A percentile compares a stretch with the other conserved stretches of the same genome.
phyloP scores from a whole-genome alignment of 2,797 vertebrate species.

The Hippopotamyrus pictus region DNA sequence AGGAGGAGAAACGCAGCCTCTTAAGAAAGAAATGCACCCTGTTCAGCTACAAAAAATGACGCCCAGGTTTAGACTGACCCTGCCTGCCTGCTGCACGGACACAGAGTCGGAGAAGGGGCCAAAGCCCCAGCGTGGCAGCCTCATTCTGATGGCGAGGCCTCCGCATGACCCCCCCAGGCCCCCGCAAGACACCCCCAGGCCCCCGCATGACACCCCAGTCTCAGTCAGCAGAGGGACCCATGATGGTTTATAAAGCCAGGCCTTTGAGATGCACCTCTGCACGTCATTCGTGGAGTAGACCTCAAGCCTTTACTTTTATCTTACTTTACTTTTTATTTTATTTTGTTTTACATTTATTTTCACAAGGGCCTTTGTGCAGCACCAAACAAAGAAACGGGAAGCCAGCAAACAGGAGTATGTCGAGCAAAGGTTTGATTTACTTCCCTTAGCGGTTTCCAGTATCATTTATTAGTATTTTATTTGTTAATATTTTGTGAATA shows the following conservation, averaged over 20 bases:
- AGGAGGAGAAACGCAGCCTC: neutral
- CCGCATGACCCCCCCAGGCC: neutral
- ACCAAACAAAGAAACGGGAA: neutral
- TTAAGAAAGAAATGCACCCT: neutral
- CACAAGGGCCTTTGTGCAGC: neutral
- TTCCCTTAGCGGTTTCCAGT: neutral
- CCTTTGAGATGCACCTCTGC: neutral
- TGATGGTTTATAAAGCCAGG: neutral
- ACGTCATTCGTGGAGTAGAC: neutral
- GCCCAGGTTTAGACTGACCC: neutral
- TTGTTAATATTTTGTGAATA: neutral
- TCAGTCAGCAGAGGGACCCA: neutral
- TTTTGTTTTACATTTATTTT: neutral
- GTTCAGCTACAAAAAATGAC: neutral
- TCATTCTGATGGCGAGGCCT: neutral
- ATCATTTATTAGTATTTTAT: neutral
- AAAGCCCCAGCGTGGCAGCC: neutral
- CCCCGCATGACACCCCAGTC: neutral
- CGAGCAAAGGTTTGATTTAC: neutral
- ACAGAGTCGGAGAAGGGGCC: neutral
- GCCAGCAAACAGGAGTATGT: neutral
- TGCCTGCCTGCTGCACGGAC: neutral
- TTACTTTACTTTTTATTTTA: too few relatives aligned
- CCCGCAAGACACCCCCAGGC: neutral
- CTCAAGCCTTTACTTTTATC: neutral